Percentiles rank a stretch among this genome's conserved stretches.
These are phyloP conservation scores for Oncorhynchus gorbuscha DNA, from an alignment of 2,113 vertebrate species.

Conservation along the genomic window DNA sequence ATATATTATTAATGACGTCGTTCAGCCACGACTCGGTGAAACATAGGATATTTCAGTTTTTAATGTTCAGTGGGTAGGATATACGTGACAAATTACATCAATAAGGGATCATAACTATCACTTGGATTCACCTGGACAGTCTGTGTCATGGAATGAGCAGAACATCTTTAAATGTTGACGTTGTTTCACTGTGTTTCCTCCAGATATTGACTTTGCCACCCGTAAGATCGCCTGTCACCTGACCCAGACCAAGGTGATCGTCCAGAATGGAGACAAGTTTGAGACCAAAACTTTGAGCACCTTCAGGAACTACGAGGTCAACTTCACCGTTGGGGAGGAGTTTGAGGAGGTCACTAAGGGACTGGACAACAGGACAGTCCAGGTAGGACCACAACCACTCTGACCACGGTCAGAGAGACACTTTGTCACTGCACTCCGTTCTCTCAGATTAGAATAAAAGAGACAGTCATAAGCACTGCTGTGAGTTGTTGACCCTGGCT, in stretches of 20 bases:
- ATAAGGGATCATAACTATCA: too few species aligned
- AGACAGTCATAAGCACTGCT: too few species aligned
- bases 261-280: slow-evolving; percentile 87
- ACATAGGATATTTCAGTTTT: too few species aligned
- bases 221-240: slow-evolving; percentile 88
- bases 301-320: slow-evolving; percentile 89
- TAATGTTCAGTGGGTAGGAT: too few species aligned
- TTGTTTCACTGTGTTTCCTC: not conserved
- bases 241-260: slow-evolving; percentile 87
- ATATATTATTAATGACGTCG: too few species aligned
- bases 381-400: slow-evolving; percentile 67
- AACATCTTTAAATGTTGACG: not conserved
- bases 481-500: too few species aligned
- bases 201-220: slow-evolving; percentile 95
- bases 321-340: slow-evolving; percentile 86
- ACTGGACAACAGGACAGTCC: slow-evolving; percentile 83
- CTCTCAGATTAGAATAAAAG: too few species aligned
- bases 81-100: too few species aligned
- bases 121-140: too few species aligned
- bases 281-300: slow-evolving; percentile 91
- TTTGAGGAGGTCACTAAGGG: slow-evolving; percentile 91
- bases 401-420: not conserved
- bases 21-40: too few species aligned
- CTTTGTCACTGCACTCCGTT: too few species aligned
- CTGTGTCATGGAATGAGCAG: not conserved